phyloP scores from a whole-genome alignment of 2,888 invertebrate species.

The Drosophila limbata region DNA sequence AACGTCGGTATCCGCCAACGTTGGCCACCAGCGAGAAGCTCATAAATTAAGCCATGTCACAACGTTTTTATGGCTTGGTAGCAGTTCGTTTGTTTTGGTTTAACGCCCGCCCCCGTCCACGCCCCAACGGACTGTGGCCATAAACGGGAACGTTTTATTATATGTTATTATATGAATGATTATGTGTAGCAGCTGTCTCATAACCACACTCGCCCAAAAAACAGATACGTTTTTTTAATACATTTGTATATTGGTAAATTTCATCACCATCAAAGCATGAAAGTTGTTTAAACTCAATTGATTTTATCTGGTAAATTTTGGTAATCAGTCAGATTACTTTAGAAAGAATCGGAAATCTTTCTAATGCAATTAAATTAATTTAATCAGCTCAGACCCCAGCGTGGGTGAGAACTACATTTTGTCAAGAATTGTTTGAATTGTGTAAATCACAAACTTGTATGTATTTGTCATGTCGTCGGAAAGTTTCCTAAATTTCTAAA shows the following conservation, averaged over 20 bases:
- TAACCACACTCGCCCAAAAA: conserved; percentile 20
- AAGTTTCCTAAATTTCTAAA: too few relatives aligned
- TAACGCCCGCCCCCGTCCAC: conserved; percentile 9
- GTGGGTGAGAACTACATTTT: background rate
- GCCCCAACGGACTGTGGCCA: conserved; percentile 11
- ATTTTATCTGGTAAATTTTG: background rate
- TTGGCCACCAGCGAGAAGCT: conserved; percentile 36
- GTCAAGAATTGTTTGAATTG: too few relatives aligned
- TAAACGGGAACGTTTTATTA: conserved; percentile 11
- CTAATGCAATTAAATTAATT: background rate
- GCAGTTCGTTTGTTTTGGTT: conserved; percentile 64
- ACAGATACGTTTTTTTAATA: conserved; percentile 13
- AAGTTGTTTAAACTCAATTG: background rate
- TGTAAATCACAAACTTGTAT: too few relatives aligned
- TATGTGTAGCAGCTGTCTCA: conserved; percentile 17
- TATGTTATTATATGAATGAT: conserved; percentile 1
- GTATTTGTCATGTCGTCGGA: too few relatives aligned
- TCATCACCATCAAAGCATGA: too few relatives aligned
- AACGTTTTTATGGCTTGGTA: conserved; percentile 58
- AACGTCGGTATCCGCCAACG: conserved; percentile 1
- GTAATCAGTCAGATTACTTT: background rate
- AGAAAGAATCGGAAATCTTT: background rate
- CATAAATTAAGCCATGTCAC: conserved; percentile 71
- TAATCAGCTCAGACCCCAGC: background rate
- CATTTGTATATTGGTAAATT: too few relatives aligned